Evolutionary conservation across 2,888 invertebrate species (phyloP).

Genomic region (Carterocephalus palaemon): DNA sequence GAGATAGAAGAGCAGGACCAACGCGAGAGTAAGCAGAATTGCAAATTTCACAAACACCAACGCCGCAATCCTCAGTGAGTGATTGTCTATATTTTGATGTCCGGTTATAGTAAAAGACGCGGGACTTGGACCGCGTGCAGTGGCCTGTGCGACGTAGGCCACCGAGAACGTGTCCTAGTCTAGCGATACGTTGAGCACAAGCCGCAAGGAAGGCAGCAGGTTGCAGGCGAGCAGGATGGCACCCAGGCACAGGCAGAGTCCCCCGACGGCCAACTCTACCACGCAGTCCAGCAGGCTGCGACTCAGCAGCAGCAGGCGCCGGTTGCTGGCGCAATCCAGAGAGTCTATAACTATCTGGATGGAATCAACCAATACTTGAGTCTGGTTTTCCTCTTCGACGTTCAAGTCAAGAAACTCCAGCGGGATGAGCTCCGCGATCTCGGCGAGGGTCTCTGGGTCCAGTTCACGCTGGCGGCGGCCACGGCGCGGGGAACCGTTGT

Average conservation of each 20-base stretch:
- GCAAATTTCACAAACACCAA: too few relatives aligned
- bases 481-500: background rate
- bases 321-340: background rate
- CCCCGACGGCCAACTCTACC: too few relatives aligned
- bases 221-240: too few relatives aligned
- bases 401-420: background rate
- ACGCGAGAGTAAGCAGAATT: too few relatives aligned
- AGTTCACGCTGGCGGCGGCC: background rate
- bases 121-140: background rate
- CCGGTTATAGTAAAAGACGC: background rate
- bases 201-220: too few relatives aligned
- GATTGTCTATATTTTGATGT: too few relatives aligned
- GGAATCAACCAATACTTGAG: background rate
- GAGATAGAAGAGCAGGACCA: too few relatives aligned
- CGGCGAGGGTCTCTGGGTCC: background rate
- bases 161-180: background rate
- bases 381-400: background rate
- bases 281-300: too few relatives aligned
- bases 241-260: too few relatives aligned
- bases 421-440: background rate
- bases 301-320: background rate
- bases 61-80: too few relatives aligned
- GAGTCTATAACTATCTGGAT: background rate
- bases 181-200: background rate
- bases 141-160: background rate